These are phyloP conservation scores for Panorpa germanica DNA, from an alignment of 2,888 invertebrate genomes.

Conservation along the genomic window DNA sequence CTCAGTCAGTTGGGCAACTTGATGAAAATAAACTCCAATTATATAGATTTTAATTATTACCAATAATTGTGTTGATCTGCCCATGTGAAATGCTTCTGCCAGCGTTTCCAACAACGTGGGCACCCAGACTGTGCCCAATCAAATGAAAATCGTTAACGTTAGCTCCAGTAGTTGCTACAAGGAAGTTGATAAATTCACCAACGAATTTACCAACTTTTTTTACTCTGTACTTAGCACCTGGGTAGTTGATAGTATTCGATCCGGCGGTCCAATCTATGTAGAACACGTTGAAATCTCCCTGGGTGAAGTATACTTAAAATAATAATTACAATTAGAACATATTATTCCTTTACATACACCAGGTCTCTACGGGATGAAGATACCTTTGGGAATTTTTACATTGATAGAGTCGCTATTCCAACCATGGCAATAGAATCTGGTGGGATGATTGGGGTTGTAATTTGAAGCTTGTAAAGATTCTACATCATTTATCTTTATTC, in stretches of 20 bases:
- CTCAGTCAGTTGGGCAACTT: too few species aligned
- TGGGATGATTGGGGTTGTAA: constrained; percentile 14
- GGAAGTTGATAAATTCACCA: constrained; percentile 18
- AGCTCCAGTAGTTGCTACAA: too few species aligned
- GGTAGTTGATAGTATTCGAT: constrained; percentile 35
- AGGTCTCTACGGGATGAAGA: too few species aligned
- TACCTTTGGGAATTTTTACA: too few species aligned
- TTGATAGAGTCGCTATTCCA: too few species aligned
- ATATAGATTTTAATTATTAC: too few species aligned
- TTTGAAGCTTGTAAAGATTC: constrained; percentile 12
- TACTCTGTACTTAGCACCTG: constrained; percentile 27
- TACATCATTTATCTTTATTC: constrained; percentile 11
- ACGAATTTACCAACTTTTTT: constrained; percentile 16
- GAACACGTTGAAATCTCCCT: constrained; percentile 35
- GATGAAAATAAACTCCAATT: too few species aligned
- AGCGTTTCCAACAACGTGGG: constrained; percentile 33
- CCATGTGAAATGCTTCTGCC: constrained; percentile 32
- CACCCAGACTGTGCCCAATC: constrained; percentile 38
- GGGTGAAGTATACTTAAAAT: constrained; percentile 33
- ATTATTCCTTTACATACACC: too few species aligned
- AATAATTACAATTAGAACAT: too few species aligned
- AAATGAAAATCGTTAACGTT: too few species aligned
- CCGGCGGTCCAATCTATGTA: constrained; percentile 38
- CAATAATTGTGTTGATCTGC: constrained; percentile 29
- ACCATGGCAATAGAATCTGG: too few species aligned